These are phyloP conservation scores for Rhabditoides inermis DNA, from an alignment of 2,888 invertebrate genomes.

Conservation along the genomic window DNA sequence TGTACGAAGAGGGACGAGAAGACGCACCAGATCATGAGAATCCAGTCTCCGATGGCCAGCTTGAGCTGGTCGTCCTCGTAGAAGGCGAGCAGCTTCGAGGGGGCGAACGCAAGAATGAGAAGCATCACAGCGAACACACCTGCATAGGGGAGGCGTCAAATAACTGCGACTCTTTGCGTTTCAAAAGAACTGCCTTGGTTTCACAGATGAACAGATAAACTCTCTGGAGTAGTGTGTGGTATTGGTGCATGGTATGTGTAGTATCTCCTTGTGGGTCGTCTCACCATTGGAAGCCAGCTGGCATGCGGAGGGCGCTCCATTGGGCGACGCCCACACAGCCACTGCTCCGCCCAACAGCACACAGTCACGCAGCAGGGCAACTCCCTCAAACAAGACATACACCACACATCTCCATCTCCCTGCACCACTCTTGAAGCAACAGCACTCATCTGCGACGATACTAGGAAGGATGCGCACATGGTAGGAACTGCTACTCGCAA, in stretches of 20 bases:
- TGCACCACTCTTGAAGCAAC: too few species aligned
- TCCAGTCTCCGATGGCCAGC: constrained; percentile 50
- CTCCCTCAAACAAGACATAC: constrained; percentile 27
- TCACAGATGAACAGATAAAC: too few species aligned
- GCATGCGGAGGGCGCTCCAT: constrained; percentile 37
- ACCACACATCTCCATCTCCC: too few species aligned
- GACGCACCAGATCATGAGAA: constrained; percentile 50
- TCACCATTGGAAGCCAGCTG: constrained; percentile 32
- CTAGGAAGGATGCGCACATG: too few species aligned
- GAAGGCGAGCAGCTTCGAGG: constrained; percentile 48
- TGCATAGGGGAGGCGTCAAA: not conserved
- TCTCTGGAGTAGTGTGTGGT: constrained; percentile 3
- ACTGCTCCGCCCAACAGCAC: constrained; percentile 47
- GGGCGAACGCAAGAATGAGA: constrained; percentile 48
- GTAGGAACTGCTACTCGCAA: too few species aligned
- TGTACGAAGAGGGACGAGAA: constrained; percentile 43
- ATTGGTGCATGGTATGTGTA: not conserved
- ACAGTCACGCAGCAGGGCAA: constrained; percentile 39
- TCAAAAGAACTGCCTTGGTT: too few species aligned
- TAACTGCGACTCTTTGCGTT: not conserved
- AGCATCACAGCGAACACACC: constrained; percentile 40
- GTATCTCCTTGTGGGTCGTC: not conserved
- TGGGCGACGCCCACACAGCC: constrained; percentile 44
- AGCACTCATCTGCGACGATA: too few species aligned
- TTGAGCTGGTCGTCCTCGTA: constrained; percentile 40